Percentiles rank a stretch among this genome's conserved stretches.
Conservation (phyloP, 2,888 invertebrate genomes). For the Metellina segmentata region DNA sequence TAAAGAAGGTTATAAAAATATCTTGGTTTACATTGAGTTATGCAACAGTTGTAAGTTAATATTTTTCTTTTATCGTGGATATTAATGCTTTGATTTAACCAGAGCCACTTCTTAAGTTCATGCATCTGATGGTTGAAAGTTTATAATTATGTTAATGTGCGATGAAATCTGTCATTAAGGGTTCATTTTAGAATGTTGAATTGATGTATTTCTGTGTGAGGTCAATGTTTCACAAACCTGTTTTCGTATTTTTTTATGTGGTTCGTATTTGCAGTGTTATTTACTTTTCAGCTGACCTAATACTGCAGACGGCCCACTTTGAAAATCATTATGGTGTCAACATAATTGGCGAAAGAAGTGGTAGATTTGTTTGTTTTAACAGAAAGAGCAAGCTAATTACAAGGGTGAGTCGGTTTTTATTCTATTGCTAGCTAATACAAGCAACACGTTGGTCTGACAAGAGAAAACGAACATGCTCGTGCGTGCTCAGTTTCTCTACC, state of each 20-base stretch:
- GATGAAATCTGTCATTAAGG: too few relatives aligned
- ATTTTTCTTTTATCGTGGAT: too few relatives aligned
- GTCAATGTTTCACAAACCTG: neutral
- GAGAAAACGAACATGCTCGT: too few relatives aligned
- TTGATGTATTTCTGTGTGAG: neutral
- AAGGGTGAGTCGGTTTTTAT: slow-evolving; percentile 53
- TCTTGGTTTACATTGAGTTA: too few relatives aligned
- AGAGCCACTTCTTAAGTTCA: too few relatives aligned
- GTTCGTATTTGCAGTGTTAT: neutral
- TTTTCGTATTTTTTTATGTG: neutral
- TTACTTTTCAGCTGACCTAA: slow-evolving; percentile 60
- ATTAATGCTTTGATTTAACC: too few relatives aligned
- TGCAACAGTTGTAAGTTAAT: too few relatives aligned
- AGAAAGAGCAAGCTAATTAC: slow-evolving; percentile 68
- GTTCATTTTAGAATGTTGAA: neutral
- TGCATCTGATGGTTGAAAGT: too few relatives aligned
- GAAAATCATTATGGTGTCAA: slow-evolving; percentile 54
- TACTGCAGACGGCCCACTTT: slow-evolving; percentile 40
- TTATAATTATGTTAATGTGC: too few relatives aligned
- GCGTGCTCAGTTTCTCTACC: too few relatives aligned
- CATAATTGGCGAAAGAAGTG: slow-evolving; percentile 39
- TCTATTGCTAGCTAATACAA: neutral
- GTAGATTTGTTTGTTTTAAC: slow-evolving; percentile 69
- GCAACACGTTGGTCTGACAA: too few relatives aligned
- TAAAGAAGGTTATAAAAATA: too few relatives aligned